A percentile compares a stretch with the other conserved stretches of the same genome.
phyloP scores from a whole-genome alignment of 1,140 invertebrate genomes.

The Apolygus lucorum region DNA sequence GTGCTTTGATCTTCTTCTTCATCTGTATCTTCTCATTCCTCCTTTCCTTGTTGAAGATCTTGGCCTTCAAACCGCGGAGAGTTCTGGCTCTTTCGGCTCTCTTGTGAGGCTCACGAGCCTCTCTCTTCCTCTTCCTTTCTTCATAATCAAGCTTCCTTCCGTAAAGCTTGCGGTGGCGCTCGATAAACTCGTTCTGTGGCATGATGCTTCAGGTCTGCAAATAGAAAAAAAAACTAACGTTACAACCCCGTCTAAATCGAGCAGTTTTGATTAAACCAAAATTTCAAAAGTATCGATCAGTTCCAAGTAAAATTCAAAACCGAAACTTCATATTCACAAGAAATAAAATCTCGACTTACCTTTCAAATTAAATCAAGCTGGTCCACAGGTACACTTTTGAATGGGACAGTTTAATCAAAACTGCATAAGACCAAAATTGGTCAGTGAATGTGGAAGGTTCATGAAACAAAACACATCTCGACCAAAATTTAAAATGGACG shows the following conservation, averaged over 20 bases:
- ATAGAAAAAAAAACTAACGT: background rate
- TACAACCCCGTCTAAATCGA: background rate
- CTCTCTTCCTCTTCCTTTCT: conserved; percentile 90
- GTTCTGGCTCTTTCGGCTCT: conserved; percentile 81
- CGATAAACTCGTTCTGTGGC: conserved; percentile 99
- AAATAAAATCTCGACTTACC: conserved; percentile 7
- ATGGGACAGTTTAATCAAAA: conserved; percentile 7
- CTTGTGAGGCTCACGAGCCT: conserved; percentile 86
- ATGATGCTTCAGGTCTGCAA: conserved; percentile 46
- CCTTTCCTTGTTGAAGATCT: conserved; percentile 93
- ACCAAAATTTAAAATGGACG: too few relatives aligned
- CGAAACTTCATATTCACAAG: too few relatives aligned
- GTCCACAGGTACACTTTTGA: background rate
- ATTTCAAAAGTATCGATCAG: background rate
- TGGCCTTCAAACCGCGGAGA: conserved; percentile 92
- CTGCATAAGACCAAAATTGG: background rate
- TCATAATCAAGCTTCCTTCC: conserved; percentile 95
- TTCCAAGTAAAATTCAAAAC: background rate
- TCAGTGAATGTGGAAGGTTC: too few relatives aligned
- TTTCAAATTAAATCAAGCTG: background rate
- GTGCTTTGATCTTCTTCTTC: conserved; percentile 93
- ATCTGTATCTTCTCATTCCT: conserved; percentile 98
- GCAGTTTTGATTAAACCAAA: conserved; percentile 10
- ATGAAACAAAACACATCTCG: background rate
- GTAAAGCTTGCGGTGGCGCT: conserved; percentile 90